A percentile compares a stretch with the other conserved stretches of the same genome.
Evolutionary conservation across 1,140 invertebrate species (phyloP).

Genomic region (Ceratosolen fusciceps): DNA sequence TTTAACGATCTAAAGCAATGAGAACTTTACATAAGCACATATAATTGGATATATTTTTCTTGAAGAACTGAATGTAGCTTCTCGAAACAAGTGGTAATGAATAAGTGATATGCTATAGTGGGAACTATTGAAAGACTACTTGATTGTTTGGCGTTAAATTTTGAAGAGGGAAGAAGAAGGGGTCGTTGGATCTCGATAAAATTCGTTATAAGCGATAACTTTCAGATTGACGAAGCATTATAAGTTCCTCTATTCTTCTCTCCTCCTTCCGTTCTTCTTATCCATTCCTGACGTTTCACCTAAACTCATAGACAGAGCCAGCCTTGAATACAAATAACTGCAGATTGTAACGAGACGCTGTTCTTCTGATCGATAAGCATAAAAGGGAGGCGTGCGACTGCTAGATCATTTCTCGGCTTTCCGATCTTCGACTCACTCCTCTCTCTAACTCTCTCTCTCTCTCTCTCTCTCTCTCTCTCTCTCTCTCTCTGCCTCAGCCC

Average conservation of each 20-base stretch:
- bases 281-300: neutral
- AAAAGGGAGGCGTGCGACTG: neutral
- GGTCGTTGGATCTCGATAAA: slow-evolving; percentile 38
- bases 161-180: slow-evolving; percentile 20
- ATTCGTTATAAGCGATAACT: too few relatives aligned
- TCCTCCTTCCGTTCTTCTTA: neutral
- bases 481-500: neutral
- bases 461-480: too few relatives aligned
- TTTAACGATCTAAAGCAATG: too few relatives aligned
- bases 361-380: slow-evolving; percentile 36
- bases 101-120: slow-evolving; percentile 3
- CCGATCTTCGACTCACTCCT: neutral
- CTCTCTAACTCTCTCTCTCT: too few relatives aligned
- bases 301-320: slow-evolving; percentile 12
- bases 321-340: slow-evolving; percentile 46
- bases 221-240: too few relatives aligned
- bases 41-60: too few relatives aligned
- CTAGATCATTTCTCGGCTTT: slow-evolving; percentile 24
- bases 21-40: too few relatives aligned
- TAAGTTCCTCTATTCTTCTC: neutral
- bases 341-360: slow-evolving; percentile 41
- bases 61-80: too few relatives aligned
- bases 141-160: slow-evolving; percentile 43
- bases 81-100: neutral
- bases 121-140: slow-evolving; percentile 33